Evolutionary conservation across 2,888 invertebrate species (phyloP).

Genomic region (Aspidapion aeneum): DNA sequence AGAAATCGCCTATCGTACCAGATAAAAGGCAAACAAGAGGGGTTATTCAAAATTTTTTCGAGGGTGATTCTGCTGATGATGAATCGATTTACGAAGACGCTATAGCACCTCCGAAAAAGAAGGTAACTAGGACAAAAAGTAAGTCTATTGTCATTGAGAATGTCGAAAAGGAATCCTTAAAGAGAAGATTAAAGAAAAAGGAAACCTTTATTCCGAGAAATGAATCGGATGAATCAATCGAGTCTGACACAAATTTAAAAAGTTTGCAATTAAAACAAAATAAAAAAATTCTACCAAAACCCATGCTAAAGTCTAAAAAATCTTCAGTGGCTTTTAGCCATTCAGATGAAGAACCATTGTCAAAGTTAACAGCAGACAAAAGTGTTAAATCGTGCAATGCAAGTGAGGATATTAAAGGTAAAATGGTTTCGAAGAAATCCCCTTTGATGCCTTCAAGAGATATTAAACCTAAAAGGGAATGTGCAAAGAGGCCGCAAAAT

Average conservation of each 20-base stretch:
- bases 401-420: conserved; percentile 12
- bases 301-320: conserved; percentile 30
- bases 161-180: conserved; percentile 4
- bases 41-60: background rate
- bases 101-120: conserved; percentile 34
- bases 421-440: conserved; percentile 15
- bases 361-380: conserved; percentile 49
- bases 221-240: conserved; percentile 34
- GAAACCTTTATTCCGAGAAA: conserved; percentile 5
- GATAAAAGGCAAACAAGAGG: background rate
- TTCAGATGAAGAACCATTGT: conserved; percentile 64
- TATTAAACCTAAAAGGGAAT: conserved; percentile 44
- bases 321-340: conserved; percentile 49
- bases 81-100: conserved; percentile 35
- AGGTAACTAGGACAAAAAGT: conserved; percentile 25
- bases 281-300: conserved; percentile 33
- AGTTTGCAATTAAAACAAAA: conserved; percentile 27
- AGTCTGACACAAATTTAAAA: conserved; percentile 34
- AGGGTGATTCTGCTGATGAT: conserved; percentile 32
- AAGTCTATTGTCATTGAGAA: background rate
- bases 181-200: background rate
- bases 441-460: conserved; percentile 15
- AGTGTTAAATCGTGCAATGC: conserved; percentile 22
- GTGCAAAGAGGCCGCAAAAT: conserved; percentile 44
- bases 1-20: background rate